phyloP scores from a whole-genome alignment of 2,888 invertebrate species.

The Mythimna loreyi region DNA sequence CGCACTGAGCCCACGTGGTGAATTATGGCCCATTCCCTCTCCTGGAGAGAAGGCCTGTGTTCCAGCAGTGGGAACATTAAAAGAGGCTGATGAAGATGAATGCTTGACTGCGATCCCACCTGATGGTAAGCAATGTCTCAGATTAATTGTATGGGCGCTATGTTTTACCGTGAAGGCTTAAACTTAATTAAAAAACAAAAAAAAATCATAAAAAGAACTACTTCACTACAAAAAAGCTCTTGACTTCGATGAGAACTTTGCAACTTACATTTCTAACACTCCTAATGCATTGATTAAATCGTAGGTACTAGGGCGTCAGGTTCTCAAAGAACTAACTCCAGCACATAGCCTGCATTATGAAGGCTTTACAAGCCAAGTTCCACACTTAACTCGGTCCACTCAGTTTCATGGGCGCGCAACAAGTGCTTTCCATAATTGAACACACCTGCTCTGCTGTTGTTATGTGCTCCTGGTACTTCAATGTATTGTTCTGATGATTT shows the following conservation, averaged over 20 bases:
- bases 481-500: slow-evolving; percentile 58
- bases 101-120: too few relatives aligned
- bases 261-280: slow-evolving; percentile 25
- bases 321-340: slow-evolving; percentile 73
- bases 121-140: too few relatives aligned
- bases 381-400: slow-evolving; percentile 78
- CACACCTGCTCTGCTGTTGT: slow-evolving; percentile 72
- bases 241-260: slow-evolving; percentile 9
- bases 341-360: slow-evolving; percentile 77
- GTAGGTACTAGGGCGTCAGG: slow-evolving; percentile 71
- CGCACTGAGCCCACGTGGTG: too few relatives aligned
- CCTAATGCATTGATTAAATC: slow-evolving; percentile 64
- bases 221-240: too few relatives aligned
- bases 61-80: too few relatives aligned
- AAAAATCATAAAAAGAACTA: too few relatives aligned
- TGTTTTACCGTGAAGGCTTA: too few relatives aligned
- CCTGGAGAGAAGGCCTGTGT: too few relatives aligned
- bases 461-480: slow-evolving; percentile 69
- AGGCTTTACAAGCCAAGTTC: slow-evolving; percentile 80
- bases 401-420: slow-evolving; percentile 77
- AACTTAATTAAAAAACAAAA: too few relatives aligned
- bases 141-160: too few relatives aligned
- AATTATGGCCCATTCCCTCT: too few relatives aligned
- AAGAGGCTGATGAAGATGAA: too few relatives aligned
- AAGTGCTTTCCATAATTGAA: slow-evolving; percentile 83